Evolutionary conservation across 2,113 vertebrate genomes (phyloP), one percentile per base, ranked within the genome.

Genomic region (Acrocephalus arundinaceus): DNA sequence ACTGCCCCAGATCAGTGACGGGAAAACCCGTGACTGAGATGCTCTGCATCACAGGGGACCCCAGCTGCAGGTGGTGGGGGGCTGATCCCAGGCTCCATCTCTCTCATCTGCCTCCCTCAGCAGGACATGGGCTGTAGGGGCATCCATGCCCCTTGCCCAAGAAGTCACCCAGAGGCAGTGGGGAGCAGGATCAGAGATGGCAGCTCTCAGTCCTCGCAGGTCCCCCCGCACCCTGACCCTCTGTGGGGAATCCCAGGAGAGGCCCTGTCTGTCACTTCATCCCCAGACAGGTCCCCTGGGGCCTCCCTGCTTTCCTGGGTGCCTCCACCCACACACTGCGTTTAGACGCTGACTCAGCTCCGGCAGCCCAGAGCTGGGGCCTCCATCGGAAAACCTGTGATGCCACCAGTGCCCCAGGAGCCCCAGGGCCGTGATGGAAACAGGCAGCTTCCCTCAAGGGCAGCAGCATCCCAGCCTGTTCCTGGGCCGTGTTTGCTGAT

Each of bases 301-400:
- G 76, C 87, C 65, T 89, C 59, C 67, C 72, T 3, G 68, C 72
- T 21, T 84, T 57, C 51, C 41, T 27, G 59, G 37, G 59, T 48
- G 88, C 48, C 83, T 85, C 94, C 85, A 49, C 90, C 83, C 48
- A 58, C 43, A 0, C 5, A 0, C 0, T 37, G 49, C 41, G 51
- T 66, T 35, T 33, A 74, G 72, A 59, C 6, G 59, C 87, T 96
- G 95, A 95, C 81, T 96, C 95, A 96, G 87, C 90, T 90, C 65
- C 13, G 1, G 73, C 85, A 80, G 45, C 90, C 49, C 49, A 1
- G 2, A n/a, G 66, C 52, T 22, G 90, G 48, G 81, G 90, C 87
- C 86, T 87, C 80, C 4, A 0, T 79, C 37, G 22, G 94, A 94
- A 96, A 95, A 78, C 35, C 85, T 37, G 4, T 92, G 93, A 94